Conservation (phyloP, 2,888 invertebrate genomes). For the Chrysopilus asiliformis region DNA sequence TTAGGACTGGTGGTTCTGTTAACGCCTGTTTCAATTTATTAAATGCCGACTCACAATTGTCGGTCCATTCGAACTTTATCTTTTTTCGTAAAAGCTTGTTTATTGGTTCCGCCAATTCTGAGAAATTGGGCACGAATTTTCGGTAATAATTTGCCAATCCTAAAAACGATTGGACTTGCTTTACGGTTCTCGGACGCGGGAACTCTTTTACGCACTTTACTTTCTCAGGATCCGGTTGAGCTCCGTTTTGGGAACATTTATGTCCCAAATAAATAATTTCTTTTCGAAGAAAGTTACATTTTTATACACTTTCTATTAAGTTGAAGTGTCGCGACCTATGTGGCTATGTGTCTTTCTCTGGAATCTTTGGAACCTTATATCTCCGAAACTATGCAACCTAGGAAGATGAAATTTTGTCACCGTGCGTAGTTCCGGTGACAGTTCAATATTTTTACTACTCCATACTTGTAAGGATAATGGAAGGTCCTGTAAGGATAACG, state of each 20-base stretch:
- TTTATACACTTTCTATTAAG: no score
- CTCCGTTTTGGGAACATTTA: not conserved
- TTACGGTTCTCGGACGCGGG: not conserved
- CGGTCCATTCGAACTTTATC: not conserved
- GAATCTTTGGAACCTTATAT: no score
- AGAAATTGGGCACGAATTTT: constrained; percentile 6
- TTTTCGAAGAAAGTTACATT: no score
- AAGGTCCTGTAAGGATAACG: no score
- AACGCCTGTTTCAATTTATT: constrained; percentile 10
- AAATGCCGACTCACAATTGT: constrained; percentile 4
- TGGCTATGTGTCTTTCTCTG: no score
- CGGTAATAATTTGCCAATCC: not conserved
- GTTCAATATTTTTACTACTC: no score
- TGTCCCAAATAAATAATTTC: not conserved
- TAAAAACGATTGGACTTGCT: not conserved
- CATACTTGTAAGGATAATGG: no score
- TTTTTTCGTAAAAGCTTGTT: constrained; percentile 7
- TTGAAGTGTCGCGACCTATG: no score
- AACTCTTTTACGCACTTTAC: not conserved
- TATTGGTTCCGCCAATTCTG: constrained; percentile 11
- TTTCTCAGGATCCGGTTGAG: not conserved
- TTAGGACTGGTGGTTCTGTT: constrained; percentile 3
- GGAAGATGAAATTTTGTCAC: no score
- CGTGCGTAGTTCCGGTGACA: no score
- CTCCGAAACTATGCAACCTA: no score